These are phyloP conservation scores for Drymonia ruficornis DNA, from an alignment of 2,888 invertebrate genomes.

Conservation along the genomic window DNA sequence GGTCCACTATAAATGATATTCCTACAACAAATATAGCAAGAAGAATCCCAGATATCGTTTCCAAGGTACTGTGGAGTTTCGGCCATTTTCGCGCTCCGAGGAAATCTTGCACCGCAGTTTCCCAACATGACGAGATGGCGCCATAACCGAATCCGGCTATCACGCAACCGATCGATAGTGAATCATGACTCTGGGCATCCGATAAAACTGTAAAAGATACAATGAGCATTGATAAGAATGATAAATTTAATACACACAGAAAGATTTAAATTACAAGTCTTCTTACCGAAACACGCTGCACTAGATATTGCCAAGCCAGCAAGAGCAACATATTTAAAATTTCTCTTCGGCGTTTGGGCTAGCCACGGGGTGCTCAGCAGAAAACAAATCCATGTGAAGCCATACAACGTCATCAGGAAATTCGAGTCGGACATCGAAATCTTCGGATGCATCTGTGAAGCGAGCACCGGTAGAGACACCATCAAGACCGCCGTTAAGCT, in stretches of 20 bases:
- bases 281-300: constrained; percentile 68
- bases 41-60: constrained; percentile 68
- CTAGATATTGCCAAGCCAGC: constrained; percentile 66
- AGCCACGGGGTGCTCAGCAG: constrained; percentile 75
- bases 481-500: constrained; percentile 66
- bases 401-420: constrained; percentile 73
- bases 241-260: neutral
- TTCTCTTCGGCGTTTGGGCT: constrained; percentile 71
- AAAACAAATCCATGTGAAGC: constrained; percentile 79
- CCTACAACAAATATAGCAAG: constrained; percentile 61
- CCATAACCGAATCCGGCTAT: constrained; percentile 81
- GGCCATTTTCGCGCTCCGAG: constrained; percentile 79
- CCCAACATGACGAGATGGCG: constrained; percentile 75
- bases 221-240: neutral
- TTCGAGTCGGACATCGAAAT: constrained; percentile 69
- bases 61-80: constrained; percentile 74
- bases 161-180: constrained; percentile 77
- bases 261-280: neutral
- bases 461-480: constrained; percentile 67
- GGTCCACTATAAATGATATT: constrained; percentile 55
- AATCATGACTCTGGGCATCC: constrained; percentile 68
- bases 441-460: constrained; percentile 64
- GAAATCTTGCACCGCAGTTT: constrained; percentile 73
- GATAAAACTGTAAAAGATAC: constrained; percentile 65
- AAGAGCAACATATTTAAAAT: constrained; percentile 71